Base-by-base conservation (phyloP, 2,113 vertebrate species). In the Ceyx cyanopectus region DNA sequence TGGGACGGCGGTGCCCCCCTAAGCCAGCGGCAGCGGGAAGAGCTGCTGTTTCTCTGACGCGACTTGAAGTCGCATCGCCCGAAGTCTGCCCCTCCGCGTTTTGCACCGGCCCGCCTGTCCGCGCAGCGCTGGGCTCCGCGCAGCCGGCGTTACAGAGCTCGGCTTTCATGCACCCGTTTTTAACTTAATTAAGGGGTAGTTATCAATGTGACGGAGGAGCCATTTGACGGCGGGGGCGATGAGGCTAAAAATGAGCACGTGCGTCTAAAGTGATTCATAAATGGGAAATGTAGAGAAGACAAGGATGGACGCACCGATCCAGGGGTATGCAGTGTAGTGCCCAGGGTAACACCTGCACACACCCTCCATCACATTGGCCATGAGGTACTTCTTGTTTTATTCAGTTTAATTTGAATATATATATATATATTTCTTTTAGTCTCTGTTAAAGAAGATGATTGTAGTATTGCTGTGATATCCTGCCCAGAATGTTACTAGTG, bases 271-370 rank as follows among this genome's bases (percentile, higher is more conserved):
- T 30, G 70, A 29, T 26, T 32, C 16, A 2, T 23, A 24, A 14
- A 0, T 15, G 19, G 29, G 40, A 45, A 51, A 14, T 19, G 54
- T 1, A 14, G 30, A 9, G n/a, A 34, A 40, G 18, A 14, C 32
- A 17, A 10, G 56, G 40, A 34, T 24, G 15, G 26, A 27, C 29
- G 11, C 46, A 14, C 5, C 50, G 1, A 7, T 26, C 3, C 41
- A 10, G 69, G 3, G 23, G n/a, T 8, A 1, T 8, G 26, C 2
- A 3, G 1, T 3, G 27, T 1, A 24, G 23, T 14, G n/a, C 12
- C 13, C 37, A 1, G 6, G 10, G 43, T 0, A 1, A n/a, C 58
- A 8, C 21, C 41, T n/a, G 43, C 43, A 6, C 32, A 0, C 17
- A 7, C 4, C 2, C 6, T 5, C 12, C 23, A 20, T 12, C 24